Percentiles rank a stretch among this genome's conserved stretches.
Conservation (phyloP, 2,113 vertebrate species). For the Laticauda laticaudata region DNA sequence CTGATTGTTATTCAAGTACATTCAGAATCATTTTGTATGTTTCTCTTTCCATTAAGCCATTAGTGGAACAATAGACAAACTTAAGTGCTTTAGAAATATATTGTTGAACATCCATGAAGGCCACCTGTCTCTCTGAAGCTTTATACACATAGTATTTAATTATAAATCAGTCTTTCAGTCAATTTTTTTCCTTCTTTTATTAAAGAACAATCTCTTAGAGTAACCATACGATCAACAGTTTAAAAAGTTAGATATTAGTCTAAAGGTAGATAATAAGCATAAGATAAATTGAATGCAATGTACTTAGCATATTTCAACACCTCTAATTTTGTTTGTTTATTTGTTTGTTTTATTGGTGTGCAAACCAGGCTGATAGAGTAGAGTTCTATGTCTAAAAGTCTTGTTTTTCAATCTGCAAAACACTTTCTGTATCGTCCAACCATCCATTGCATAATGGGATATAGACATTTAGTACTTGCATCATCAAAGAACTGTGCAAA, state of each 20-base stretch:
- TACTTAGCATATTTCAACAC: neutral
- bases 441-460: constrained; percentile 30
- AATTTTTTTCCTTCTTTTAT: neutral
- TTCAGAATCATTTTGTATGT: neutral
- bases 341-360: neutral
- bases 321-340: neutral
- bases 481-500: constrained; percentile 40
- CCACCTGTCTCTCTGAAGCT: neutral
- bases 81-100: neutral
- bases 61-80: neutral
- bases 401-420: constrained; percentile 62
- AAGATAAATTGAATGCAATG: constrained; percentile 7
- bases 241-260: neutral
- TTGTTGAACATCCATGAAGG: neutral
- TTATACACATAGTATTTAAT: neutral
- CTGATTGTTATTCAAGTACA: neutral
- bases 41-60: neutral
- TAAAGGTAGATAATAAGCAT: neutral
- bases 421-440: constrained; percentile 59
- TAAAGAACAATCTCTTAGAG: neutral
- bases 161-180: neutral
- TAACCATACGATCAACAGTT: neutral
- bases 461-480: constrained; percentile 26
- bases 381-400: constrained; percentile 59
- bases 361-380: constrained; percentile 42